phyloP scores from a whole-genome alignment of 2,888 invertebrate species.

The Erynnis tages region DNA sequence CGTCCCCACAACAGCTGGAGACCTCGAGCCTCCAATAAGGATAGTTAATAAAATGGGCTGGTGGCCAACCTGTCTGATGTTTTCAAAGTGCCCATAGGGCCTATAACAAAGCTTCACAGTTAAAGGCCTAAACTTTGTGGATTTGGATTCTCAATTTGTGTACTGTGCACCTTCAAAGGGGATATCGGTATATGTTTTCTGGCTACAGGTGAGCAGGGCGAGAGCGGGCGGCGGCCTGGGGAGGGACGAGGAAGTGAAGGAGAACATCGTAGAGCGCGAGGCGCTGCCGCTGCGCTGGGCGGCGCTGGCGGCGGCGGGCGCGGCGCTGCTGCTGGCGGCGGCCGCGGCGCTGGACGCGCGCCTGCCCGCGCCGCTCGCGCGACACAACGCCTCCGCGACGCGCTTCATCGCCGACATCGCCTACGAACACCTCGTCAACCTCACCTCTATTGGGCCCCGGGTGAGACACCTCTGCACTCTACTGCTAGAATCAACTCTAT shows the following conservation, averaged over 20 bases:
- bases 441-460: slow-evolving; percentile 83
- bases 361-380: slow-evolving; percentile 72
- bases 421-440: slow-evolving; percentile 82
- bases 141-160: too few species aligned
- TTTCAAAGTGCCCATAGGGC: too few species aligned
- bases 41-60: too few species aligned
- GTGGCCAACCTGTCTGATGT: too few species aligned
- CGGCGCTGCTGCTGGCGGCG: slow-evolving; percentile 69
- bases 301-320: slow-evolving; percentile 70
- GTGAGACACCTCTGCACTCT: slow-evolving; percentile 46
- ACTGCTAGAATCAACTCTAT: too few species aligned
- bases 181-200: too few species aligned
- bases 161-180: too few species aligned
- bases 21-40: too few species aligned
- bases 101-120: too few species aligned
- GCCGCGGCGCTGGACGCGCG: slow-evolving; percentile 58
- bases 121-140: too few species aligned
- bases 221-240: slow-evolving; percentile 8
- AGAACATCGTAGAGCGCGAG: slow-evolving; percentile 43
- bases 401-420: slow-evolving; percentile 82
- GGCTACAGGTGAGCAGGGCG: too few species aligned
- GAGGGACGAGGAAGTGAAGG: slow-evolving; percentile 44
- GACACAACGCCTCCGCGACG: slow-evolving; percentile 37
- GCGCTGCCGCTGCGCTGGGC: slow-evolving; percentile 55
- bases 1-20: too few species aligned